These are phyloP conservation scores for Drosophila pruinosa DNA, from an alignment of 1,140 invertebrate species.

Conservation along the genomic window DNA sequence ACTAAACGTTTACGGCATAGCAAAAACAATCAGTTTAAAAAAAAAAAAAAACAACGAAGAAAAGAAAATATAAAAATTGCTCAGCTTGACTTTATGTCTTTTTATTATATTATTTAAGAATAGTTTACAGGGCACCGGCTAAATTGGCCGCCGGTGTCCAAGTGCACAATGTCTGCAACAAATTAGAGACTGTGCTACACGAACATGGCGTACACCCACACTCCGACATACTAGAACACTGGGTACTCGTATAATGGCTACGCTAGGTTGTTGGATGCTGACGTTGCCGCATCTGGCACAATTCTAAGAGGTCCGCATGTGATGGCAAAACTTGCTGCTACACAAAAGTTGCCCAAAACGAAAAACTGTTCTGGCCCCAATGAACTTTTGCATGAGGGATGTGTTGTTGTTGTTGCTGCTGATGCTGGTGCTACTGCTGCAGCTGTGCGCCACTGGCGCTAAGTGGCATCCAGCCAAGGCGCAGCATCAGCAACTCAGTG, in stretches of 20 bases:
- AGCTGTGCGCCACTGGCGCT: constrained; percentile 53
- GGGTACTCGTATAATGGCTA: constrained; percentile 3
- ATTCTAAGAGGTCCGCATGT: constrained; percentile 43
- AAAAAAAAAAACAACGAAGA: background rate
- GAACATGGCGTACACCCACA: constrained; percentile 1
- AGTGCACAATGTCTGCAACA: constrained; percentile 13
- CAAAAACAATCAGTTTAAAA: constrained; percentile 7
- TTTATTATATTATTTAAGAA: constrained; percentile 12
- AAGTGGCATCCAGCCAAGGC: constrained; percentile 66
- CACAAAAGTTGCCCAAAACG: constrained; percentile 47
- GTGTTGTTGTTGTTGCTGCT: background rate
- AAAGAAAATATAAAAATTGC: background rate
- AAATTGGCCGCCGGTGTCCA: background rate
- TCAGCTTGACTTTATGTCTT: constrained; percentile 10
- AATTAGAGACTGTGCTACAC: constrained; percentile 30
- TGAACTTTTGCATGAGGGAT: background rate
- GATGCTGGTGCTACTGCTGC: constrained; percentile 9
- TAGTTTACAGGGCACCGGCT: background rate
- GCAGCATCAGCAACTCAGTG: constrained; percentile 57
- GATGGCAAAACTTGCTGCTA: constrained; percentile 20
- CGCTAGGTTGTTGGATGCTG: constrained; percentile 4
- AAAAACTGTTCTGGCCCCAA: background rate
- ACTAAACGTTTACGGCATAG: background rate
- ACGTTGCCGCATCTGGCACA: constrained; percentile 55
- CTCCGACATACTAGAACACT: background rate